Evolutionary conservation across 2,113 vertebrate genomes (phyloP).

Genomic region (Diadophis punctatus): DNA sequence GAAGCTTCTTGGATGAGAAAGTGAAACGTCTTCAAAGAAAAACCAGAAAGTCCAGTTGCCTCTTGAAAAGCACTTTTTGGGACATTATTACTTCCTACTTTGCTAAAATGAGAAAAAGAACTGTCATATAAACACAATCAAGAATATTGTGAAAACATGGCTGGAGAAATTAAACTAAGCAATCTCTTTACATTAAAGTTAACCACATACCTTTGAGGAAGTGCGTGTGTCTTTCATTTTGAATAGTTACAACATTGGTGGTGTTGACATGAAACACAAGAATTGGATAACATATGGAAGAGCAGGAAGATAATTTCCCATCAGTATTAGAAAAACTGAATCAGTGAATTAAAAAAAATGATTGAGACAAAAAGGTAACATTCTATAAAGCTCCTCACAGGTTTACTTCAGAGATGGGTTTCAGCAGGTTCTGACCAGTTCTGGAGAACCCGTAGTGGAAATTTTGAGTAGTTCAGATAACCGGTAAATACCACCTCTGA

Average conservation of each 20-base stretch:
- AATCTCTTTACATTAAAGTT: neutral
- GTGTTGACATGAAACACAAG: neutral
- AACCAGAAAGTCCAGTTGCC: no score
- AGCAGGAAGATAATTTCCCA: neutral
- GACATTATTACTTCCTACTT: neutral
- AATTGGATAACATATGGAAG: neutral
- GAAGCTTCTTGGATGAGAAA: no score
- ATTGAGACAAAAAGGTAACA: neutral
- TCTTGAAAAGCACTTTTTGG: no score
- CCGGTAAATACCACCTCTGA: no score
- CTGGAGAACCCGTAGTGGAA: no score
- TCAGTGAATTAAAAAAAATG: neutral
- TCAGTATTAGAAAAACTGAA: conserved; percentile 17
- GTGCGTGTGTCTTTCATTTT: neutral
- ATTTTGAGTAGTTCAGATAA: no score
- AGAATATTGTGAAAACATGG: neutral
- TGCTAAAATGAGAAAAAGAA: neutral
- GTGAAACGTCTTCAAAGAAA: no score
- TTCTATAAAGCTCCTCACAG: fast-evolving
- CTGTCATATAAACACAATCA: neutral
- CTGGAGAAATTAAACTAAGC: neutral
- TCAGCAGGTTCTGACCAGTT: no score
- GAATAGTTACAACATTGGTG: neutral
- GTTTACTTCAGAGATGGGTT: neutral
- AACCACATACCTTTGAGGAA: neutral